Evolutionary conservation across 2,888 invertebrate genomes (phyloP).

Genomic region (Nebria salina): DNA sequence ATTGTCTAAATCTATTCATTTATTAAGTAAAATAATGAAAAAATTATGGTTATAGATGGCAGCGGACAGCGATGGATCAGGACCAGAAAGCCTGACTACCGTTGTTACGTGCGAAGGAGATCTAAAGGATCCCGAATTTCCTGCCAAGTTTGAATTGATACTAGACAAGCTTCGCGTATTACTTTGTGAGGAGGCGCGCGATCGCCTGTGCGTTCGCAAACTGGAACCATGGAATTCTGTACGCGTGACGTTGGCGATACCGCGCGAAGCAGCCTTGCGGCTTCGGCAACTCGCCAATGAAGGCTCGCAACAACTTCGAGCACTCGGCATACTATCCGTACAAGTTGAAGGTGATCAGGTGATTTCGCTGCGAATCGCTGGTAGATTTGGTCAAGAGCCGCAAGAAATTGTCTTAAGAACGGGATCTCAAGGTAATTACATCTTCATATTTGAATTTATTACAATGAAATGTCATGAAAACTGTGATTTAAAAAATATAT

Average conservation of each 20-base stretch:
- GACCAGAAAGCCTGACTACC: conserved; percentile 66
- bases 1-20: too few species aligned
- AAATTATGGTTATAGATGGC: conserved; percentile 68
- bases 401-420: conserved; percentile 77
- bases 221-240: conserved; percentile 99
- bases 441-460: not conserved
- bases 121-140: conserved; percentile 87
- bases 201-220: conserved; percentile 73
- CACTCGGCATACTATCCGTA: conserved; percentile 93
- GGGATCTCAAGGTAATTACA: conserved; percentile 59
- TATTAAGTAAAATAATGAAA: too few species aligned
- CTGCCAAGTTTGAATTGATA: conserved; percentile 80
- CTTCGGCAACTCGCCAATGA: conserved; percentile 91
- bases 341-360: conserved; percentile 92
- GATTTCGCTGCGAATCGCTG: conserved; percentile 73
- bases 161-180: conserved; percentile 81
- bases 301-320: conserved; percentile 87
- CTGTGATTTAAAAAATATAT: too few species aligned
- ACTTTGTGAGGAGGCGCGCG: conserved; percentile 64
- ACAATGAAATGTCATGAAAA: too few species aligned
- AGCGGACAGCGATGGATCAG: conserved; percentile 82
- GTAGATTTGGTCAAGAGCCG: conserved; percentile 72
- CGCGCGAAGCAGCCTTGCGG: conserved; percentile 92
- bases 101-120: conserved; percentile 94
- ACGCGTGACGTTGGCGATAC: conserved; percentile 96